Evolutionary conservation across 64 coral and sea anemone genomes (phyloP).

Genomic region (Platygyra sinensis): DNA sequence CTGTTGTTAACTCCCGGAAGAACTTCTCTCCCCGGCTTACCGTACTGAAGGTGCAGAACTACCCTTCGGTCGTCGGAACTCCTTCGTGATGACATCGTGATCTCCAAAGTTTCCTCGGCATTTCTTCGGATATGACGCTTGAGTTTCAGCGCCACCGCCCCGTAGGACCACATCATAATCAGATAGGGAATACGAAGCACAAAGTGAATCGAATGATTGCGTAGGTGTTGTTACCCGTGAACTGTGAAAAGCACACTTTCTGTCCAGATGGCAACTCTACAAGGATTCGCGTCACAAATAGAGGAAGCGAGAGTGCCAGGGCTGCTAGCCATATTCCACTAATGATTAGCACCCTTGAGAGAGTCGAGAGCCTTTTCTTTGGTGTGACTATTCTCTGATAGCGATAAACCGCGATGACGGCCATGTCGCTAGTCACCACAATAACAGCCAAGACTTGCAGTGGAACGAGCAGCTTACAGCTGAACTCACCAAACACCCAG

Average conservation of each 20-base stretch:
- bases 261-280: neutral
- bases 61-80: neutral
- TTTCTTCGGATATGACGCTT: conserved; percentile 59
- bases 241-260: conserved; percentile 18
- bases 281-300: conserved; percentile 17
- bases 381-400: conserved; percentile 32
- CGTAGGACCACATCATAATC: conserved; percentile 55
- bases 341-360: conserved; percentile 20
- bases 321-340: conserved; percentile 41
- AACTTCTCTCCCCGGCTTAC: neutral
- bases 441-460: conserved; percentile 64
- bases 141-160: conserved; percentile 60
- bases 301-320: conserved; percentile 10
- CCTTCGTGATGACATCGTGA: neutral
- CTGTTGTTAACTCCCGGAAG: neutral
- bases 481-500: conserved; percentile 76
- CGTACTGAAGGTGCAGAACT: neutral
- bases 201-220: conserved; percentile 50
- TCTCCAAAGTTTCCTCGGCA: neutral
- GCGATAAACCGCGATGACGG: conserved; percentile 77
- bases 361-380: neutral
- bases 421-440: conserved; percentile 62
- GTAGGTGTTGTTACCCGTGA: conserved; percentile 31
- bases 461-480: conserved; percentile 63
- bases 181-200: conserved; percentile 58